phyloP scores from a whole-genome alignment of 1,140 invertebrate genomes.

The Drosophila punjabiensis region DNA sequence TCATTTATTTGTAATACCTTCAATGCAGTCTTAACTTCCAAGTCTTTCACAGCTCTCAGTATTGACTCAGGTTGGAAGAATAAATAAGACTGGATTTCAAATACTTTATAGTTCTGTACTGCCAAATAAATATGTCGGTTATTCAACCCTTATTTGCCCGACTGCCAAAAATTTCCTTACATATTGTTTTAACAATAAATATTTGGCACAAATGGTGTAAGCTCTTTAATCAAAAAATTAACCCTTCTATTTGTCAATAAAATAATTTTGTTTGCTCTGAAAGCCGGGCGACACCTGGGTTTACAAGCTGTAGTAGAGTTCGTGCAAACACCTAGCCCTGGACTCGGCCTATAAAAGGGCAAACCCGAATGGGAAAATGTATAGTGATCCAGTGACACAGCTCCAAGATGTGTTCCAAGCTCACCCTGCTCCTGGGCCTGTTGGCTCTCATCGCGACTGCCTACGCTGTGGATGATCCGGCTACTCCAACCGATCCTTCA shows the following conservation, averaged over 20 bases:
- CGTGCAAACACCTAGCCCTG: neutral
- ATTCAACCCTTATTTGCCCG: neutral
- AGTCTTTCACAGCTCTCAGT: neutral
- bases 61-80: neutral
- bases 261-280: neutral
- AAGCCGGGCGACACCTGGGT: slow-evolving; percentile 3
- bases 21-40: neutral
- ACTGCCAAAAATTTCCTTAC: neutral
- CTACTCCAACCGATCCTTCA: neutral
- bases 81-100: neutral
- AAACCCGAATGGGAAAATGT: neutral
- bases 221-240: neutral
- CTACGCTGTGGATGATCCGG: neutral
- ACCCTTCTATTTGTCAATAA: neutral
- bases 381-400: neutral
- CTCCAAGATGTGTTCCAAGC: slow-evolving; percentile 15
- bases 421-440: slow-evolving; percentile 2
- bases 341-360: slow-evolving; percentile 11
- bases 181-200: neutral
- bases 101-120: neutral
- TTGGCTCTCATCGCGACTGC: slow-evolving; percentile 6
- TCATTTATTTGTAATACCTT: neutral
- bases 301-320: neutral
- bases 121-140: neutral
- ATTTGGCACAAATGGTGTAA: neutral